Evolutionary conservation across 1,140 invertebrate genomes (phyloP), one percentile per base, ranked within the genome.

Genomic region (Musca domestica): DNA sequence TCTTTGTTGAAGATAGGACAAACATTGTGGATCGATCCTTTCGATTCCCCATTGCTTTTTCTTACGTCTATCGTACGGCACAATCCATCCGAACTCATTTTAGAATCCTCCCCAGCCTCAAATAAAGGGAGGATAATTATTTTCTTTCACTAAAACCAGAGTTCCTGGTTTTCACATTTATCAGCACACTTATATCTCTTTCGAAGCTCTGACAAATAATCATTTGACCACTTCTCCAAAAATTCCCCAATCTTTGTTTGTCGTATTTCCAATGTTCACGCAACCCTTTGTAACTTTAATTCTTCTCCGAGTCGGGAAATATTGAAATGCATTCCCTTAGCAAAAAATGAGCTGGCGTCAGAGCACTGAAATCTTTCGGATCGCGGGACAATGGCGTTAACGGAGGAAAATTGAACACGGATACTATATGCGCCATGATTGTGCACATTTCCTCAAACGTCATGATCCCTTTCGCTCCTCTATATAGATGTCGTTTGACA

Each of bases 1-100:
- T n/a, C 27, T 15, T 64, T 20, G 34, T 65, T 22, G 22, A 56
- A 25, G 3, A 19, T 69, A 64, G 63, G 67, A 69, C 64, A 69
- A 54, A 51, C n/a, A n/a, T n/a, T n/a, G n/a, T n/a, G n/a, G n/a
- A n/a, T n/a, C n/a, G n/a, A n/a, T n/a, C n/a, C n/a, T 47, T 19
- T 52, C 22, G 49, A 15, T 52, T 27, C 25, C 20, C 49, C 64
- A 54, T 52, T 56, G 46, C 64, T 49, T 19, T 30, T 64, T 41
- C 63, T 64, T 47, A 58, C 54, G 5, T 20, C 54, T 58, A 58
- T n/a, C 54, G 27, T 58, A 9, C 54, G 9, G 7, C 19, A n/a
- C n/a, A n/a, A n/a, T n/a, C n/a, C n/a, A n/a, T n/a, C n/a, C n/a
- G n/a, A 23, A 3, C 7, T 7, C 4, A 12, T 25, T 9, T 58